Conservation (phyloP, 1,140 invertebrate species). For the Camponotus vicinus region DNA sequence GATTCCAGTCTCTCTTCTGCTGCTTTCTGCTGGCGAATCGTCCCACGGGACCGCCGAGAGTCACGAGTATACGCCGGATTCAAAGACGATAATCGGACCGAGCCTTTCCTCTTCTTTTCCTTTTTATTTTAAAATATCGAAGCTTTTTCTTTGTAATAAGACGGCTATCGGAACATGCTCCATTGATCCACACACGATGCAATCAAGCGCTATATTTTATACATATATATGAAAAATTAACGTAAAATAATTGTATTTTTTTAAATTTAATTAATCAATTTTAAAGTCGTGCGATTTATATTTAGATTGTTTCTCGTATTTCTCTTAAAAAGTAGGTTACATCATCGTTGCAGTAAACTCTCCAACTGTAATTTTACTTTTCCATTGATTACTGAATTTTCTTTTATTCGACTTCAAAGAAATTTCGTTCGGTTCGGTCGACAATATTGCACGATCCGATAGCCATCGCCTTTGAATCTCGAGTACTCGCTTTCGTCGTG, state of each 20-base stretch:
- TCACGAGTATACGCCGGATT: conserved; percentile 65
- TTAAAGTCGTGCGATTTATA: neutral
- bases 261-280: neutral
- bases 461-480: conserved; percentile 43
- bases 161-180: neutral
- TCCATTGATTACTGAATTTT: neutral
- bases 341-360: neutral
- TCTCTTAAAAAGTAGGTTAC: conserved; percentile 3
- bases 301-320: neutral
- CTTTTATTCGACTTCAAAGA: conserved; percentile 25
- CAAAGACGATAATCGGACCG: conserved; percentile 63
- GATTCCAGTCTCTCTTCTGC: conserved; percentile 67
- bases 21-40: conserved; percentile 57
- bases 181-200: neutral
- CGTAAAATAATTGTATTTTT: neutral
- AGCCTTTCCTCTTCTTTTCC: neutral
- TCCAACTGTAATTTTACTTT: conserved; percentile 1
- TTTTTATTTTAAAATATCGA: neutral
- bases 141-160: conserved; percentile 19
- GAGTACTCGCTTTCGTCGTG: conserved; percentile 27
- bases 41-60: conserved; percentile 53
- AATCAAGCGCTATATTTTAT: neutral
- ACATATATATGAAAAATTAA: neutral
- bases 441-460: conserved; percentile 25
- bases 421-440: conserved; percentile 26